Base-by-base conservation (phyloP, 2,797 vertebrate genomes). In the Scolopax rusticola region DNA sequence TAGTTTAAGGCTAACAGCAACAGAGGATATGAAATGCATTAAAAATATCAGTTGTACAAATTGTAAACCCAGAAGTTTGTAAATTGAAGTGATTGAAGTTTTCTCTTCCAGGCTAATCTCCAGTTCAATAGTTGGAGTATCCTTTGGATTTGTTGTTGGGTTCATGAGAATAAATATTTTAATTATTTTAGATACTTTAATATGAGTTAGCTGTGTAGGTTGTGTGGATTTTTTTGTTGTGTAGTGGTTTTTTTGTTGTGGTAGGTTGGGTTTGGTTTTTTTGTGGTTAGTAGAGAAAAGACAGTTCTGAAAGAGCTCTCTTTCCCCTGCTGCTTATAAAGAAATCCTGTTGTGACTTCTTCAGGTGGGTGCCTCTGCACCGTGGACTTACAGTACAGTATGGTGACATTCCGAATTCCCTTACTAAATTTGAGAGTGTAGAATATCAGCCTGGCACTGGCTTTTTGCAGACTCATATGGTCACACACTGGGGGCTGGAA, bases 401-500 rank as follows among this genome's bases (percentile, higher is more conserved):
- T 41, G 41, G 41, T 41, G 59, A 89, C 91, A 86, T 85, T 81
- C 24, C 67, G 21, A 91, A 92, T 94, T 96, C 74, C 50, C 51
- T 56, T 93, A 38, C 51, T 87, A 77, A 56, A 77, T 89, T 91
- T 92, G 40, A 74, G 59, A 79, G 60, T 87, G 36, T 38, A 60
- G 83, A 90, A 40, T 83, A 50, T 81, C 47, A 57, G 23, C 33
- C 67, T 53, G 38, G 64, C 64, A 67, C 45, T 95, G 95, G 77
- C 10, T 83, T 40, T 93, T 92, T 90, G 91, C 56, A 84, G 84
- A 77, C 70, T 93, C 21, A 53, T 45, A 36, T 76, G 57, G 41
- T 94, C 30, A 71, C 43, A 50, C 57, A 43, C 2, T 25, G 38
- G 17, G 27, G 40, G 6, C 41, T 63, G 60, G 60, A 41, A 30